These are phyloP conservation scores for Microcebus lehilahytsara DNA, from an alignment of 2,113 vertebrate species.

Conservation along the genomic window DNA sequence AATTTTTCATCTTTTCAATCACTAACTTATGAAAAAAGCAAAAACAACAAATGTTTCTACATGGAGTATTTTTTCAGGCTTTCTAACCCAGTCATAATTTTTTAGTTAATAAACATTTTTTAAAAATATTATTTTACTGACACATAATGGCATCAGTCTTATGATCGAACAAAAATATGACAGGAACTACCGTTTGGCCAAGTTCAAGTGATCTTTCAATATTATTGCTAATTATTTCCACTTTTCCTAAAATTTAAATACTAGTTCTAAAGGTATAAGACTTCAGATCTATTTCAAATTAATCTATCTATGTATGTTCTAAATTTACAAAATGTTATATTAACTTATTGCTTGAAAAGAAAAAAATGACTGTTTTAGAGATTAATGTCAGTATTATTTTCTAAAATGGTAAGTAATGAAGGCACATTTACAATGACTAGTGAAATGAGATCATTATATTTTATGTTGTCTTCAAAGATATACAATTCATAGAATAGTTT, in stretches of 20 bases:
- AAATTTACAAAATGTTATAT: slow-evolving; percentile 2
- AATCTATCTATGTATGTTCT: background rate
- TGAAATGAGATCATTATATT: background rate
- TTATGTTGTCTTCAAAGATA: background rate
- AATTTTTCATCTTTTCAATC: background rate
- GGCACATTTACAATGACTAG: background rate
- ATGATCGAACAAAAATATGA: slow-evolving; percentile 56
- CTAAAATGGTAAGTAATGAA: slow-evolving; percentile 41
- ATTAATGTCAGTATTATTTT: slow-evolving; percentile 30
- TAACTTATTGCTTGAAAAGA: slow-evolving; percentile 13
- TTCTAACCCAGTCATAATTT: background rate
- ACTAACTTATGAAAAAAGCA: background rate
- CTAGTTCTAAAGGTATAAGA: slow-evolving; percentile 21
- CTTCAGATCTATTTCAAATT: slow-evolving; percentile 43
- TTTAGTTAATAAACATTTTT: background rate
- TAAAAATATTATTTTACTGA: slow-evolving; percentile 26
- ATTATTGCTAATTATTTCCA: background rate
- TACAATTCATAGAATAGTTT: slow-evolving; percentile 2
- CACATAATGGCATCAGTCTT: slow-evolving; percentile 50
- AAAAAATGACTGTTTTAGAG: background rate
- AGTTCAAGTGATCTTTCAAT: slow-evolving; percentile 73
- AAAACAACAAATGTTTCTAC: background rate
- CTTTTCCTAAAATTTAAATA: slow-evolving; percentile 56
- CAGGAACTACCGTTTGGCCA: slow-evolving; percentile 62
- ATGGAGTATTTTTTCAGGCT: background rate